Percentiles rank a stretch among this genome's conserved stretches.
Conservation (phyloP, 2,888 invertebrate genomes). For the Gymnosoma rotundatum region DNA sequence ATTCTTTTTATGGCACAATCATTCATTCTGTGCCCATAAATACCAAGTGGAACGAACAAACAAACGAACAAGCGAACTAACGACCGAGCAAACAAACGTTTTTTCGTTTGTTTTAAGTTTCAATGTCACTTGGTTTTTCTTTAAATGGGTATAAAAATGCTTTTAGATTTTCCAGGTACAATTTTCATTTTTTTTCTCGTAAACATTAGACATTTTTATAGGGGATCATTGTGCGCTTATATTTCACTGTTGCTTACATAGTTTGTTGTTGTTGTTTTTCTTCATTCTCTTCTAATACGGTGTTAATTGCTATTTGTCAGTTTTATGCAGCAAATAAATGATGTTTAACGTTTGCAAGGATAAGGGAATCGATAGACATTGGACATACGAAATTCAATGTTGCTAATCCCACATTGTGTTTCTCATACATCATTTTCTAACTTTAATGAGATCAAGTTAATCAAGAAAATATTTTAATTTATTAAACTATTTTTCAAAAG, state of each 20-base stretch:
- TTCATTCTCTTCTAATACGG: conserved; percentile 12
- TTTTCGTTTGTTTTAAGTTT: conserved; percentile 15
- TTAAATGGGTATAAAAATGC: conserved; percentile 14
- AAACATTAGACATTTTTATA: conserved; percentile 16
- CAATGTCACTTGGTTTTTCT: conserved; percentile 38
- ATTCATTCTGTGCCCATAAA: conserved; percentile 8
- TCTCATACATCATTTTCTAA: too few relatives aligned
- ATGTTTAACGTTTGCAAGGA: not conserved
- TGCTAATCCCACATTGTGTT: too few relatives aligned
- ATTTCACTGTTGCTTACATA: conserved; percentile 21
- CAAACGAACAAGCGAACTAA: too few relatives aligned
- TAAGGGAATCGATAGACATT: not conserved
- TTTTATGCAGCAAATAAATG: conserved; percentile 15
- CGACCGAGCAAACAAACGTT: conserved; percentile 25
- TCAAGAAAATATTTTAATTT: too few relatives aligned
- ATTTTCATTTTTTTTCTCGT: not conserved
- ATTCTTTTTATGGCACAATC: conserved; percentile 32
- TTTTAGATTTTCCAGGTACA: conserved; percentile 16
- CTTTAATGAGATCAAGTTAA: too few relatives aligned
- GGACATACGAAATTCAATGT: not conserved
- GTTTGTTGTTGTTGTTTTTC: not conserved
- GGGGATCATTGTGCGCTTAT: conserved; percentile 31
- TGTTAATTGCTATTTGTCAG: conserved; percentile 59
- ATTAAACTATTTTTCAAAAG: too few relatives aligned
- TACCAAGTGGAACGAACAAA: conserved; percentile 13